phyloP scores from a whole-genome alignment of 2,113 vertebrate species.

The Petaurus breviceps region DNA sequence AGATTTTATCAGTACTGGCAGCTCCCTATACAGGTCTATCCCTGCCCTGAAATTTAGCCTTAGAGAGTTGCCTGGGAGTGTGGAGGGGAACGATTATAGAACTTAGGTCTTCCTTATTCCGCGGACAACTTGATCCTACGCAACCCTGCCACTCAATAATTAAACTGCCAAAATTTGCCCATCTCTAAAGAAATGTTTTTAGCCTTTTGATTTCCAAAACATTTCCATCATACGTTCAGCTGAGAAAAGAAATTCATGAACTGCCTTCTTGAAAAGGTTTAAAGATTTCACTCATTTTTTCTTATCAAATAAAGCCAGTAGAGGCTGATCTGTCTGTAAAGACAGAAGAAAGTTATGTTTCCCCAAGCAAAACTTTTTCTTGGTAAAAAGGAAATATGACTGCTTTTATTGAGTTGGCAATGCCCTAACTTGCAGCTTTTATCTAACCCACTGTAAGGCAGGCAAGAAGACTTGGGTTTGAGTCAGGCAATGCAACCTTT shows the following conservation, averaged over 20 bases:
- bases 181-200: background rate
- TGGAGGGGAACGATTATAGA: background rate
- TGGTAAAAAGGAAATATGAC: background rate
- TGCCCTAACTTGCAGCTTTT: background rate
- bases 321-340: too few relatives aligned
- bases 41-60: background rate
- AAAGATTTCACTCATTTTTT: background rate
- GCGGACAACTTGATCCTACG: background rate
- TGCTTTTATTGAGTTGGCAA: background rate
- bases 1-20: background rate
- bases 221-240: background rate
- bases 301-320: too few relatives aligned
- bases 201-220: background rate
- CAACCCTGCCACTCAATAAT: background rate
- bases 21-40: background rate
- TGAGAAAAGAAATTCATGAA: background rate
- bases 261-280: background rate
- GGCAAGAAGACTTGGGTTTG: background rate
- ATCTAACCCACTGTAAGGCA: background rate
- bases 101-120: background rate
- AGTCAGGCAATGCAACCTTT: background rate
- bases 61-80: background rate
- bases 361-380: background rate
- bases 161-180: background rate
- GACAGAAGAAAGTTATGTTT: background rate